A percentile compares a stretch with the other conserved stretches of the same genome.
Evolutionary conservation across 64 coral and sea anemone genomes (phyloP).

Genomic region (Cladopsammia gracilis): DNA sequence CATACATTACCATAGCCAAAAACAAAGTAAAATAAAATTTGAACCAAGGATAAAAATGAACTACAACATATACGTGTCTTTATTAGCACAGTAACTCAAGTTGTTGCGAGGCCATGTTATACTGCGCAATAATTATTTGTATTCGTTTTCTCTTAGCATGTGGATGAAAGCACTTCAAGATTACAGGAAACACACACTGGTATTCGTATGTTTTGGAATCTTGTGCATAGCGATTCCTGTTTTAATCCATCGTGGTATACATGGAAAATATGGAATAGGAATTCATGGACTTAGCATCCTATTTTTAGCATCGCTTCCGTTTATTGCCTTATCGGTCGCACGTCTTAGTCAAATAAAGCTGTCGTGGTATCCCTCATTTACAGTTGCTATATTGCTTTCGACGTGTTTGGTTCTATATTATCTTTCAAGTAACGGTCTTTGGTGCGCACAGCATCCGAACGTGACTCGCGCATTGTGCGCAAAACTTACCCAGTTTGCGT

Average conservation of each 20-base stretch:
- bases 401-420: slow-evolving; percentile 48
- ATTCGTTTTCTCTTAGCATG: too few relatives aligned
- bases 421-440: slow-evolving; percentile 64
- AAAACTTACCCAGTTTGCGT: slow-evolving; percentile 56
- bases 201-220: not conserved
- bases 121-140: too few relatives aligned
- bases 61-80: too few relatives aligned
- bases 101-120: too few relatives aligned
- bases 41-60: too few relatives aligned
- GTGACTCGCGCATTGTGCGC: slow-evolving; percentile 50
- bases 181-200: not conserved
- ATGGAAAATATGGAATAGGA: slow-evolving; percentile 45
- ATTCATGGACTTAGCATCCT: slow-evolving; percentile 26
- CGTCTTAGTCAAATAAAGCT: not conserved
- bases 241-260: slow-evolving; percentile 53
- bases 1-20: too few relatives aligned
- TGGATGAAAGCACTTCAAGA: not conserved
- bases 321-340: not conserved
- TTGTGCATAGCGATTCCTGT: slow-evolving; percentile 22
- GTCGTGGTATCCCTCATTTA: not conserved
- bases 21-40: too few relatives aligned
- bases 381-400: slow-evolving; percentile 12
- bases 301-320: slow-evolving; percentile 25
- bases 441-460: slow-evolving; percentile 63
- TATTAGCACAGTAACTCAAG: too few relatives aligned